phyloP scores from a whole-genome alignment of 2,113 vertebrate species.

The Pampusana beccarii region DNA sequence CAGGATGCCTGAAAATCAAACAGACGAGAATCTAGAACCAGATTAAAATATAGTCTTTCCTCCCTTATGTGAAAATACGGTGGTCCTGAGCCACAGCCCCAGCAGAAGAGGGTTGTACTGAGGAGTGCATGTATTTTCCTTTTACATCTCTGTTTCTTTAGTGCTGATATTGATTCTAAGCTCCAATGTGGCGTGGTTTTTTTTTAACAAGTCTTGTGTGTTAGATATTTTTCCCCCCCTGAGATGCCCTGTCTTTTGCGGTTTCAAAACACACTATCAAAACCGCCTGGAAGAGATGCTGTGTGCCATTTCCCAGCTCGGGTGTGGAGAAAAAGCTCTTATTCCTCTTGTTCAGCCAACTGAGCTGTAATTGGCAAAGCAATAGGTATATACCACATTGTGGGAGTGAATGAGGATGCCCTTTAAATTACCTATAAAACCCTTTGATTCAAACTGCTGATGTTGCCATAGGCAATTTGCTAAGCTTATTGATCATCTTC shows the following conservation, averaged over 20 bases:
- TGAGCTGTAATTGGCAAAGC: constrained; percentile 6
- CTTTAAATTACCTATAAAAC: constrained; percentile 80
- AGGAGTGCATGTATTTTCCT: neutral
- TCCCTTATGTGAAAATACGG: neutral
- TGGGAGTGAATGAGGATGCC: constrained; percentile 69
- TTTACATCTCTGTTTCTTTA: neutral
- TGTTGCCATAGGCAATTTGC: constrained; percentile 80
- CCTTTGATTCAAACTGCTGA: constrained; percentile 78
- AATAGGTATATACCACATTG: constrained; percentile 22
- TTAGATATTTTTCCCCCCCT: neutral
- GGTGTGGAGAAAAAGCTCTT: neutral
- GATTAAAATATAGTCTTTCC: neutral
- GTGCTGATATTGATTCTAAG: neutral
- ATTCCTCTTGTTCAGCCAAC: neutral
- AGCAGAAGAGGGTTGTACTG: neutral
- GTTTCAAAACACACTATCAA: neutral
- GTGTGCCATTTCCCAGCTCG: neutral
- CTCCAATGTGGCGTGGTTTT: neutral
- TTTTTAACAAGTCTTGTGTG: neutral
- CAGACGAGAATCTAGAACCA: neutral
- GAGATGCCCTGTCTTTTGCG: constrained; percentile 13
- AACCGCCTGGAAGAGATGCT: neutral
- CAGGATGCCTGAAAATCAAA: neutral
- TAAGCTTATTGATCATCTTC: constrained; percentile 83
- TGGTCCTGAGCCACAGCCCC: neutral